Base-by-base conservation (phyloP, 2,888 invertebrate genomes). In the Hyles lineata region DNA sequence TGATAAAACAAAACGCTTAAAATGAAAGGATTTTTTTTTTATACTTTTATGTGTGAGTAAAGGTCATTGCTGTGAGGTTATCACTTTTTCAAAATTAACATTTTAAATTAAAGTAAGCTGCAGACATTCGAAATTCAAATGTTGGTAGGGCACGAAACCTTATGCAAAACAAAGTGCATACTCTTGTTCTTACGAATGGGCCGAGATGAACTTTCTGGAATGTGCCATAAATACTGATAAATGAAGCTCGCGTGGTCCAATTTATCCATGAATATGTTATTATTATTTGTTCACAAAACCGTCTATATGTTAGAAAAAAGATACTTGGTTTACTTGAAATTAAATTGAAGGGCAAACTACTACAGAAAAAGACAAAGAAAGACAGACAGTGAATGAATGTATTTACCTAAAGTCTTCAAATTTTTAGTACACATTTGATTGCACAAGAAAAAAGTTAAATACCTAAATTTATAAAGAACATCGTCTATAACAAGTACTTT, bases 131-230 rank as follows among this genome's bases (percentile, higher is more conserved):
- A 32, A 32, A 35, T 62, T 62, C 32, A 32, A 62, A 62, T 62
- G 62, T 59, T n/a, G 59, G n/a, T 35, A 62, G n/a, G n/a, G 32
- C 62, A 32, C n/a, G n/a, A 29, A n/a, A 32, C 62, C n/a, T 32
- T 62, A 62, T 62, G 62, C 62, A 62, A 62, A 32, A 62, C 32
- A 35, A 62, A 32, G 32, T 62, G 32, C 62, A 62, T 62, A 62
- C n/a, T 35, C 62, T 35, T 62, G 62, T 62, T 62, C n/a, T 9
- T 23, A 15, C 23, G 15, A 60, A 32, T 62, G 62, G 32, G n/a
- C n/a, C 19, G 19, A 32, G 32, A 62, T 29, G 62, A 62, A 32
- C 6, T 35, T 35, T n/a, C n/a, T 32, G 29, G 32, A n/a, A 35
- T 19, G 2, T 32, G 7, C 29, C 32, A 62, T 62, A 19, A 62